A percentile compares a stretch with the other conserved stretches of the same genome.
Conservation (phyloP, 2,888 invertebrate species). For the Syrphus vitripennis region DNA sequence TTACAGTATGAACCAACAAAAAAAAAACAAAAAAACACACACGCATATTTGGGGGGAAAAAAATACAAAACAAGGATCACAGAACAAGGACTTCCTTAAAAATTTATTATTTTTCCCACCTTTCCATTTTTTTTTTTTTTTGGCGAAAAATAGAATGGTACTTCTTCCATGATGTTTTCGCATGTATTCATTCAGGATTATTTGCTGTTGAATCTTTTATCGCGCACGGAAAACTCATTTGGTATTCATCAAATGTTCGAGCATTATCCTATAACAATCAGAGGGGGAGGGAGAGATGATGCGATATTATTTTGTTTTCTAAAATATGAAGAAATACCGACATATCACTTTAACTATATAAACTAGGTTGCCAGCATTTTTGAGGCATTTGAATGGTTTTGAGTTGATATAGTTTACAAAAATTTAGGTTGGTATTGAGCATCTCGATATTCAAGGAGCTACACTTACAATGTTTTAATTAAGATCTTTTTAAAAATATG, state of each 20-base stretch:
- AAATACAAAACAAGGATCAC: constrained; percentile 37
- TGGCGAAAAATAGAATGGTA: not conserved
- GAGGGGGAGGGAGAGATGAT: not conserved
- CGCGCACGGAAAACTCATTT: constrained; percentile 21
- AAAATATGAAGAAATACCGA: not conserved
- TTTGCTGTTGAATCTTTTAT: constrained; percentile 26
- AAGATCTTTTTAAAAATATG: no score
- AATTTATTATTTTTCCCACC: constrained; percentile 53
- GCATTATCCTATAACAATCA: constrained; percentile 46
- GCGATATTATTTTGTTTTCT: not conserved
- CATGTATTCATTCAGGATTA: constrained; percentile 6
- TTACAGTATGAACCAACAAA: not conserved
- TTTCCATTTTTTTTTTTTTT: not conserved
- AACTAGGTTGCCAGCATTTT: not conserved
- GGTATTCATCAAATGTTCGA: constrained; percentile 52
- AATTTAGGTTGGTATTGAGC: no score
- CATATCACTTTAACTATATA: not conserved
- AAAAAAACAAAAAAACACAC: not conserved
- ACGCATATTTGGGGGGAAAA: constrained; percentile 17
- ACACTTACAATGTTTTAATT: no score
- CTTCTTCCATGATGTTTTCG: not conserved
- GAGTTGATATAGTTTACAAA: no score
- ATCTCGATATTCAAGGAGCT: no score
- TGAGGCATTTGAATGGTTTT: not conserved
- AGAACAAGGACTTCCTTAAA: constrained; percentile 36